These are phyloP conservation scores for Varanus salvator DNA, from an alignment of 2,113 vertebrate genomes.

Conservation along the genomic window DNA sequence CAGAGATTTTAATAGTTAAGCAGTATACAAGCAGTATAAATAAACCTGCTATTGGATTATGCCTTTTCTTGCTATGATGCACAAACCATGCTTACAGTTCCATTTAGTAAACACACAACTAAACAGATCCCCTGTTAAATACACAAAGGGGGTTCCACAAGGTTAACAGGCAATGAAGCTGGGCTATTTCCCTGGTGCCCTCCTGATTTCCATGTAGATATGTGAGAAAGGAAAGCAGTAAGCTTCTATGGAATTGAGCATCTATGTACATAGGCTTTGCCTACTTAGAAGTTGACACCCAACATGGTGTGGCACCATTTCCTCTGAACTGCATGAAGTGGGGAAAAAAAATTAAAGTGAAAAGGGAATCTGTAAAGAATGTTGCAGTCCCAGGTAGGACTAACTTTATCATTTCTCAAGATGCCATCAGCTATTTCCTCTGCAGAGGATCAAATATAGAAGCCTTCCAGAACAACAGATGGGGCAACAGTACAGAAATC, in stretches of 20 bases:
- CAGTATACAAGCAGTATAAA: neutral
- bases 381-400: neutral
- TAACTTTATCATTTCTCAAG: neutral
- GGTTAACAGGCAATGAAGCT: neutral
- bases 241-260: neutral
- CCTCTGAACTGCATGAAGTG: neutral
- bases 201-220: neutral
- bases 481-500: neutral
- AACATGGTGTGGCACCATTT: neutral
- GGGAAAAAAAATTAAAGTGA: neutral
- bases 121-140: neutral
- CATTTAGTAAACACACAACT: neutral
- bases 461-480: neutral
- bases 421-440: neutral
- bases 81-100: neutral
- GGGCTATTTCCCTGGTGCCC: neutral
- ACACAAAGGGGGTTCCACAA: neutral
- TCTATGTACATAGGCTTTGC: neutral
- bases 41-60: neutral
- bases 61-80: neutral
- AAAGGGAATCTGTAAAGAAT: no score
- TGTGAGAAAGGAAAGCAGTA: neutral
- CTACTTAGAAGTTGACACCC: neutral
- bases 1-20: no score
- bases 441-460: neutral